Base-by-base conservation (phyloP, 35 echinoderm and acorn worm genomes). In the Stichopus chloronotus region DNA sequence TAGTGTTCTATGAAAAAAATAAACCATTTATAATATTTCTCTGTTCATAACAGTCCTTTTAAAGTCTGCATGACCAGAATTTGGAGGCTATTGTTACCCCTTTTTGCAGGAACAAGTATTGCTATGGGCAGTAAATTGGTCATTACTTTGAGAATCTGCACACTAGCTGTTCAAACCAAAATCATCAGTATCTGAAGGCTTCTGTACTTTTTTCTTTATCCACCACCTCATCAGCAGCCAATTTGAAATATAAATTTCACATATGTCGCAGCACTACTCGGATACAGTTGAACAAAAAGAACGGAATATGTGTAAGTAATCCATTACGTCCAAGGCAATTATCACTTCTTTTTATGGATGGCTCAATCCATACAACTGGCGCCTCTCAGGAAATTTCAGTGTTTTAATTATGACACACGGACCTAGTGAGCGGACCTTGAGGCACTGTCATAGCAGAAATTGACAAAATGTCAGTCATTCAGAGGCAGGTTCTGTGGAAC, bases 391-490 rank as follows among this genome's bases (percentile, higher is more conserved):
- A 74, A 74, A 74, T 74, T 21, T 74, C 69, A 6, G 69, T 7
- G 69, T 74, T 74, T 74, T 74, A 74, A 74, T 74, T 74, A 74
- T 74, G 69, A 24, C 69, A 74, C 22, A 6, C 69, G 22, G 20
- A 74, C 69, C 17, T n/a, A 0, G 20, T 20, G 69, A 74, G 22
- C 61, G 69, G 17, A 74, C 69, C 69, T 74, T 74, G 69, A 74
- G 69, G 69, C 69, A 74, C 22, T n/a, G 69, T n/a, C 4, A n/a
- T 74, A 19, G 69, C 69, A 6, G 22, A 74, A 74, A 74, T 74
- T 74, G 69, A 74, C 69, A 74, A 74, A 74, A 74, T 74, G 69
- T 74, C 69, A 74, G 7, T 74, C 69, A 74, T 74, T 74, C 22
- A 20, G 69, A n/a, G 17, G n/a, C 7, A 74, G 22, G 22, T 74